A percentile compares a stretch with the other conserved stretches of the same genome.
These are phyloP conservation scores for Busseola fusca DNA, from an alignment of 2,888 invertebrate genomes.

Conservation along the genomic window DNA sequence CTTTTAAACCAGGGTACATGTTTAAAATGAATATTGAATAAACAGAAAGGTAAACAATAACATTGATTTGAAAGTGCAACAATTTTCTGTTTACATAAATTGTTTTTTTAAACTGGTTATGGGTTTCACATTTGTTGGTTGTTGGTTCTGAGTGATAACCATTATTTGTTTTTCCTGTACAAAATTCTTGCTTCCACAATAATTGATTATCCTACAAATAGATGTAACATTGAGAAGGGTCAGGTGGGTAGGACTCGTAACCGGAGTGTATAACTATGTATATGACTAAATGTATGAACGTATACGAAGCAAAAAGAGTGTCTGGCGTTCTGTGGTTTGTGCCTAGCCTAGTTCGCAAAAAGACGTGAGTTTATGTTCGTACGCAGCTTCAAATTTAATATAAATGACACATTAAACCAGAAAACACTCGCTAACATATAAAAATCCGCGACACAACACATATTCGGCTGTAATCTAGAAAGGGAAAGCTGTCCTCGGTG, in stretches of 20 bases:
- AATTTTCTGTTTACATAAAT: conserved; percentile 27
- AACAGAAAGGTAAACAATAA: conserved; percentile 14
- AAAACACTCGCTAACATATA: conserved; percentile 31
- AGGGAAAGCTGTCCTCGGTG: conserved; percentile 77
- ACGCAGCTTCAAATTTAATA: conserved; percentile 7
- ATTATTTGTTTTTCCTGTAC: background rate
- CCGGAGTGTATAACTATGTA: background rate
- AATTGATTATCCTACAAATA: background rate
- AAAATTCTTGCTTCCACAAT: background rate
- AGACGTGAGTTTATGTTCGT: background rate
- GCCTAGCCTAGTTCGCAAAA: background rate
- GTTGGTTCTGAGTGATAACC: background rate
- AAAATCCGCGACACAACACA: conserved; percentile 41
- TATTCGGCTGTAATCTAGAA: conserved; percentile 71
- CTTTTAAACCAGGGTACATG: no score
- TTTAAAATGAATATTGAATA: background rate
- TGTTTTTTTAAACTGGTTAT: conserved; percentile 6
- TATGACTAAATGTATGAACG: background rate
- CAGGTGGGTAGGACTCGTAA: background rate
- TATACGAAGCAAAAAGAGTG: background rate
- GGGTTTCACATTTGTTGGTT: background rate
- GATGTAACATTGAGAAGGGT: background rate
- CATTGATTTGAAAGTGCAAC: conserved; percentile 24
- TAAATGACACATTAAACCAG: conserved; percentile 13
- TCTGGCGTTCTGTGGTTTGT: background rate